phyloP scores from a whole-genome alignment of 2,888 invertebrate species.

The Papilio protenor region DNA sequence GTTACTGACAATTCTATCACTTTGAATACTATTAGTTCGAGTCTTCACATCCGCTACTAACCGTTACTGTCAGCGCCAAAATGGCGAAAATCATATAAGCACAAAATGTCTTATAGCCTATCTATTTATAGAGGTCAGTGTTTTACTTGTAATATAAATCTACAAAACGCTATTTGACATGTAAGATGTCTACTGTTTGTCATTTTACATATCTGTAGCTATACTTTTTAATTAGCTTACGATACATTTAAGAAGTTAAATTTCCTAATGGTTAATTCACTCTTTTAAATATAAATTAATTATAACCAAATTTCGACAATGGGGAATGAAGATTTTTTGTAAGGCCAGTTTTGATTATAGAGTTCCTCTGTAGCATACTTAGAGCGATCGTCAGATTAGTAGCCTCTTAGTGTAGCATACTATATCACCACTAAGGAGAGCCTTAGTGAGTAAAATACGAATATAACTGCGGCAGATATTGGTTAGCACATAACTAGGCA shows the following conservation, averaged over 20 bases:
- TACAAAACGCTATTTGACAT: neutral
- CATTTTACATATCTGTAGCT: neutral
- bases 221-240: neutral
- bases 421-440: neutral
- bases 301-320: constrained; percentile 3
- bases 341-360: neutral
- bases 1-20: too few species aligned
- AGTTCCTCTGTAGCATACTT: neutral
- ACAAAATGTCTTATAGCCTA: neutral
- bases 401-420: neutral
- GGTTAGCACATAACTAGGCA: too few species aligned
- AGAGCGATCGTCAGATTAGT: neutral
- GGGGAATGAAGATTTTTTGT: constrained; percentile 15
- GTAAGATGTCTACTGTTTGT: neutral
- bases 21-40: too few species aligned
- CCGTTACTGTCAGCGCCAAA: neutral
- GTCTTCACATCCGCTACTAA: too few species aligned
- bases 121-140: neutral
- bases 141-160: neutral
- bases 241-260: constrained; percentile 11
- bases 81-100: neutral
- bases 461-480: too few species aligned
- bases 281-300: neutral
- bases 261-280: constrained; percentile 1
- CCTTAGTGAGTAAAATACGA: too few species aligned